Conservation (phyloP, 1,140 invertebrate species). For the Dendroctonus ponderosae region DNA sequence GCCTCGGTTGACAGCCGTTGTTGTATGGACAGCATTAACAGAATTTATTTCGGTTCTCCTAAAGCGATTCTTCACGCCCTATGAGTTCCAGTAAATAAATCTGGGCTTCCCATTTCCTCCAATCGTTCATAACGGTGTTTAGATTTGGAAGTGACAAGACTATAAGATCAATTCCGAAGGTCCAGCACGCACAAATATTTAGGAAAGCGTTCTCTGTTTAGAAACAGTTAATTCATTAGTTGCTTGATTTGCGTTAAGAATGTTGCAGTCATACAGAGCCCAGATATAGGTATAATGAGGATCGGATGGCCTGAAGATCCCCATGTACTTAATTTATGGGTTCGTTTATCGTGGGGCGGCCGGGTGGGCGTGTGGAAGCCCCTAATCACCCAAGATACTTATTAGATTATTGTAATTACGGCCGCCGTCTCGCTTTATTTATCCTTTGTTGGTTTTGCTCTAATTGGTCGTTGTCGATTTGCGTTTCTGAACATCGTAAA, state of each 20-base stretch:
- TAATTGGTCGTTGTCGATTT: background rate
- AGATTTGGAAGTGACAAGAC: constrained; percentile 2
- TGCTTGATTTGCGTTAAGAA: too few species aligned
- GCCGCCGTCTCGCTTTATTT: constrained; percentile 10
- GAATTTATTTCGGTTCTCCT: constrained; percentile 1
- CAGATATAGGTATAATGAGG: constrained; percentile 20
- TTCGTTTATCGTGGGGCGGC: constrained; percentile 43
- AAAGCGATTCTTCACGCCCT: constrained; percentile 17
- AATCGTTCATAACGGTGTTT: constrained; percentile 4
- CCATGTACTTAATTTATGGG: constrained; percentile 45
- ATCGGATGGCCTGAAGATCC: constrained; percentile 44
- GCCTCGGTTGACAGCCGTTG: constrained; percentile 5
- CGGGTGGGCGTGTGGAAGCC: constrained; percentile 44
- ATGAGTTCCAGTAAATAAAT: constrained; percentile 16
- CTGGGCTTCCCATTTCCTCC: constrained; percentile 9
- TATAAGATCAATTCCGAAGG: background rate
- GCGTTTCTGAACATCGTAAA: too few species aligned
- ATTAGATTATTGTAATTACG: constrained; percentile 45
- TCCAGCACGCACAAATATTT: too few species aligned
- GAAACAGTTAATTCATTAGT: too few species aligned
- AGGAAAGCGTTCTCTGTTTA: too few species aligned
- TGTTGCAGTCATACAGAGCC: too few species aligned
- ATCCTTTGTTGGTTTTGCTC: constrained; percentile 19
- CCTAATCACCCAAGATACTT: constrained; percentile 43
- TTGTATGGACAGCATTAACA: constrained; percentile 4